Evolutionary conservation across 2,797 vertebrate genomes (phyloP).

Genomic region (Botia almorhae): DNA sequence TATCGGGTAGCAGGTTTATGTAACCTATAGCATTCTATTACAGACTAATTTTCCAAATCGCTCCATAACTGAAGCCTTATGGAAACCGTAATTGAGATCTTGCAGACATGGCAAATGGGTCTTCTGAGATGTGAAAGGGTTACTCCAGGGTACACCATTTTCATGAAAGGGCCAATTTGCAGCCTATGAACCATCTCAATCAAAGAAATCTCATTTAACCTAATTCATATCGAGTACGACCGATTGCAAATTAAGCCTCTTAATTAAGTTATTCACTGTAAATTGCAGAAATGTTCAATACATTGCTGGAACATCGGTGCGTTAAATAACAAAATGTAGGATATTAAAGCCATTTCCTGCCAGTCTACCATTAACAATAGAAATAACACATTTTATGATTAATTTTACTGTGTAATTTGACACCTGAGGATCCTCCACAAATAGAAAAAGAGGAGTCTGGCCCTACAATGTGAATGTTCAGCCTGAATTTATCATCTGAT

Average conservation of each 20-base stretch:
- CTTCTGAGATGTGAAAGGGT: conserved; percentile 37
- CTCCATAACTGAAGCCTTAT: conserved; percentile 1
- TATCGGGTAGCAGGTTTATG: not conserved
- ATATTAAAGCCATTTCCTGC: not conserved
- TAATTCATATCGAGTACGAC: conserved; percentile 38
- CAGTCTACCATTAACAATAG: conserved; percentile 15
- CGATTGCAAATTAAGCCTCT: conserved; percentile 37
- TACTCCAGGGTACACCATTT: conserved; percentile 51
- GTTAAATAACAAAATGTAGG: conserved; percentile 28
- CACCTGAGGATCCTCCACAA: not conserved
- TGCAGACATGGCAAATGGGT: conserved; percentile 41
- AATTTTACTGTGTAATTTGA: conserved; percentile 24
- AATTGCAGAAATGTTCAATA: conserved; percentile 32
- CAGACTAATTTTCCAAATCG: conserved; percentile 1
- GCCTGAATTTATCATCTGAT: conserved; percentile 11
- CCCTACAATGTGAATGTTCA: not conserved
- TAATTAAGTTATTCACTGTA: conserved; percentile 50
- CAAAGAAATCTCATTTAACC: conserved; percentile 51
- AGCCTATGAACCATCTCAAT: conserved; percentile 51
- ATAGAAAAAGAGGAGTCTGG: not conserved
- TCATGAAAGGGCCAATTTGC: conserved; percentile 55
- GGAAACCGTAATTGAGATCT: conserved; percentile 17
- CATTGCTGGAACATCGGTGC: not conserved
- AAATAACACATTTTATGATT: not conserved
- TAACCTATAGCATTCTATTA: not conserved